phyloP scores from a whole-genome alignment of 2,797 vertebrate genomes.

The Sternarchorhynchus goeldii region DNA sequence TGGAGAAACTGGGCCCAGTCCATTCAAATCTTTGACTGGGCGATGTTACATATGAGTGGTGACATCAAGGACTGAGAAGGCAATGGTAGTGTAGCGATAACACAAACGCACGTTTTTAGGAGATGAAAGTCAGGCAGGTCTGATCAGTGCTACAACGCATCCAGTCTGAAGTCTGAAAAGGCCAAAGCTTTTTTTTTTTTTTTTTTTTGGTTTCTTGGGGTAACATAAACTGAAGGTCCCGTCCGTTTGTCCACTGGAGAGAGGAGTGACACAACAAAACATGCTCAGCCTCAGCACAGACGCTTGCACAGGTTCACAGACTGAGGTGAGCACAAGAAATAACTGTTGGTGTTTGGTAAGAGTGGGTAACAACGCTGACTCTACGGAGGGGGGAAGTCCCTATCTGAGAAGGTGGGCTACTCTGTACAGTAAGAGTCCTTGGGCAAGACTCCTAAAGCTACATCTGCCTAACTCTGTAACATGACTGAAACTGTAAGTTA shows the following conservation, averaged over 20 bases:
- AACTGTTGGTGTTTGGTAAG: too few species aligned
- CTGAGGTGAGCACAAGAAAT: constrained; percentile 1
- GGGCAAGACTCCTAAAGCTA: too few species aligned
- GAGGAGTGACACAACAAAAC: not conserved
- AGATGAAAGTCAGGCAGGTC: constrained; percentile 29
- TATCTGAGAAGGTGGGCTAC: too few species aligned
- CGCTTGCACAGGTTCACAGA: not conserved
- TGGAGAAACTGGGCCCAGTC: constrained; percentile 1
- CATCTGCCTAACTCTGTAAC: too few species aligned
- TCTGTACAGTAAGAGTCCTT: too few species aligned
- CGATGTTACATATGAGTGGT: not conserved
- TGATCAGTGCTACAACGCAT: constrained; percentile 26
- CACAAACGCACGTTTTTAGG: constrained; percentile 27
- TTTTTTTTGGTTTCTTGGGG: not conserved
- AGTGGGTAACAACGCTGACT: too few species aligned
- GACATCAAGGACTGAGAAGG: constrained; percentile 32
- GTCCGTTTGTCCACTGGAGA: not conserved
- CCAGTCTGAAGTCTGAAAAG: constrained; percentile 20
- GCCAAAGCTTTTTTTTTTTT: not conserved
- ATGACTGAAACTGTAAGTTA: too few species aligned
- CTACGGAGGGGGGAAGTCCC: too few species aligned
- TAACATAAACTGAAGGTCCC: constrained; percentile 1
- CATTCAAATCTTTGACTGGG: constrained; percentile 31
- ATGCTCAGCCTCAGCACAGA: not conserved
- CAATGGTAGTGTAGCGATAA: constrained; percentile 1